A percentile compares a stretch with the other conserved stretches of the same genome.
phyloP scores from a whole-genome alignment of 2,797 vertebrate genomes.

The Aphelocoma californica region DNA sequence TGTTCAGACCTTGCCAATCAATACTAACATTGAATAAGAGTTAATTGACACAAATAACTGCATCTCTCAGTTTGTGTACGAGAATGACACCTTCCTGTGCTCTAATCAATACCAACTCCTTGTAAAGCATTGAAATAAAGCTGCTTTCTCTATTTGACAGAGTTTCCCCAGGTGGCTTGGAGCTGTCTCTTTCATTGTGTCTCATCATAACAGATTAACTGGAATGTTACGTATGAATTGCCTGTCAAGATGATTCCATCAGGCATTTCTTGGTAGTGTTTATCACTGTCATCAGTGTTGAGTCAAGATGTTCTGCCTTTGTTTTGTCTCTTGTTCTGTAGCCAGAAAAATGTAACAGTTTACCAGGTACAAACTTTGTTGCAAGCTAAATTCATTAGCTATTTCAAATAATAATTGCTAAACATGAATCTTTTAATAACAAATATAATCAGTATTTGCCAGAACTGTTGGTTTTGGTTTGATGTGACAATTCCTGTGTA shows the following conservation, averaged over 20 bases:
- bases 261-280: slow-evolving; percentile 74
- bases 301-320: slow-evolving; percentile 54
- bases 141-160: slow-evolving; percentile 73
- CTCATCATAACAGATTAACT: slow-evolving; percentile 78
- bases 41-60: slow-evolving; percentile 81
- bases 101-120: slow-evolving; percentile 82
- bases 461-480: neutral
- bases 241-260: slow-evolving; percentile 87
- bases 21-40: slow-evolving; percentile 78
- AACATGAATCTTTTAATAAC: neutral
- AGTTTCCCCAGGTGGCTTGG: slow-evolving; percentile 71
- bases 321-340: slow-evolving; percentile 8
- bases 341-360: neutral
- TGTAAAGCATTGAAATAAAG: slow-evolving; percentile 70
- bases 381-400: neutral
- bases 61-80: slow-evolving; percentile 70
- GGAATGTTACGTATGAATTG: slow-evolving; percentile 86
- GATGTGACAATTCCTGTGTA: neutral
- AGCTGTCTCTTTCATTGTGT: slow-evolving; percentile 79
- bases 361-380: neutral
- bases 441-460: neutral
- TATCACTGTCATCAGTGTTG: slow-evolving; percentile 77
- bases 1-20: slow-evolving; percentile 84
- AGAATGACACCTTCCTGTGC: slow-evolving; percentile 78
- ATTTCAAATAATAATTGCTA: neutral